Conservation (phyloP, 2,888 invertebrate species). For the Thumatha senex region DNA sequence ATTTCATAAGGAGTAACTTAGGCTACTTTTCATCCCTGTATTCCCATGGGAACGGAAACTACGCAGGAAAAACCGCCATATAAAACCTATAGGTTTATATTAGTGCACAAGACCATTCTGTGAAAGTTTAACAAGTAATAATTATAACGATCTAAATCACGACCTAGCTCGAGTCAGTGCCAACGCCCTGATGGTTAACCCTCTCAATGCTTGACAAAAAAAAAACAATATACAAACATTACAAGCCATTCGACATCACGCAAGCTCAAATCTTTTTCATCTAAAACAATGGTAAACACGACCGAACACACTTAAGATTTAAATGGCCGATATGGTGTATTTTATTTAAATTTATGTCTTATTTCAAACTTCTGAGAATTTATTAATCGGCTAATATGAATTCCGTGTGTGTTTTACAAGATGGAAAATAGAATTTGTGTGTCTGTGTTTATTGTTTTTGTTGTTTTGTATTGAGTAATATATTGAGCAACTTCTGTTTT, state of each 20-base stretch:
- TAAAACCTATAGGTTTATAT: too few relatives aligned
- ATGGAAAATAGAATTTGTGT: conserved; percentile 55
- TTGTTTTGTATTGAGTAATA: conserved; percentile 16
- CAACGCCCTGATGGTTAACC: conserved; percentile 31
- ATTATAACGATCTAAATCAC: neutral
- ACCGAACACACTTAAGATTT: conserved; percentile 61
- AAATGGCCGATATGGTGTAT: conserved; percentile 67
- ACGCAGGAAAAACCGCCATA: too few relatives aligned
- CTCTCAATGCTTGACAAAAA: conserved; percentile 18
- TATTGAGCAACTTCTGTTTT: neutral
- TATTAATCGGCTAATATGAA: conserved; percentile 82
- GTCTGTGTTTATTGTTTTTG: conserved; percentile 40
- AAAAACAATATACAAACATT: conserved; percentile 48
- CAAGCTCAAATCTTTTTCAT: conserved; percentile 51
- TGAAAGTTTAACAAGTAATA: neutral
- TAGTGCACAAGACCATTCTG: too few relatives aligned
- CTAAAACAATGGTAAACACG: conserved; percentile 63
- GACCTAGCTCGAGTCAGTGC: conserved; percentile 10
- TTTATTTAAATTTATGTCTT: conserved; percentile 82
- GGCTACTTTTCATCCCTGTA: too few relatives aligned
- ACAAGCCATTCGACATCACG: conserved; percentile 50
- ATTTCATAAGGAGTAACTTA: too few relatives aligned
- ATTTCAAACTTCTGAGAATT: conserved; percentile 75
- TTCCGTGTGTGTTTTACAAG: conserved; percentile 67
- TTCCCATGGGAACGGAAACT: too few relatives aligned